Evolutionary conservation across 2,797 vertebrate genomes (phyloP).

Genomic region (Oreochromis mossambicus): DNA sequence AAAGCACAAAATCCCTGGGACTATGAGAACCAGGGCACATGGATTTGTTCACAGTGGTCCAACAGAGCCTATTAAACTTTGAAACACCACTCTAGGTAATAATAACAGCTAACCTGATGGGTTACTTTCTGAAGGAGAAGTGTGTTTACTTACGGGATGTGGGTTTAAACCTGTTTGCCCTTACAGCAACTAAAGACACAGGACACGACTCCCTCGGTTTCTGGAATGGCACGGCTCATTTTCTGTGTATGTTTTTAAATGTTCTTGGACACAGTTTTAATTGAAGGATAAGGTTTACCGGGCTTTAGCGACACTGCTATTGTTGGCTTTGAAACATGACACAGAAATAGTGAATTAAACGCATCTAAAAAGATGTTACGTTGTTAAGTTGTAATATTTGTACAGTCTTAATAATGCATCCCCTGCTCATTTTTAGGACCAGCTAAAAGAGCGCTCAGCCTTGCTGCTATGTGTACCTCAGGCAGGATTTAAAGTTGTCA

Average conservation of each 20-base stretch:
- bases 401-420: not conserved
- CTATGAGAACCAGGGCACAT: not conserved
- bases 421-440: not conserved
- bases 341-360: not conserved
- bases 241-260: not conserved
- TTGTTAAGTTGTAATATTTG: not conserved
- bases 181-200: not conserved
- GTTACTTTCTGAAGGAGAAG: not conserved
- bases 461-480: not conserved
- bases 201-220: not conserved
- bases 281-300: not conserved
- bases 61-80: not conserved
- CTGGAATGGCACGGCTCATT: not conserved
- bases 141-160: not conserved
- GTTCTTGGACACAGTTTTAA: not conserved
- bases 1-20: not conserved
- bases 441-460: not conserved
- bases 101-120: not conserved
- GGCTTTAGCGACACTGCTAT: too few relatives aligned
- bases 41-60: not conserved
- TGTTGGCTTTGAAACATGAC: not conserved
- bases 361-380: not conserved
- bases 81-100: not conserved
- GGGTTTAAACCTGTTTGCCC: not conserved
- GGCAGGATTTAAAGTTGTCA: slow-evolving; percentile 27